These are phyloP conservation scores for Nowickia ferox DNA, from an alignment of 2,888 invertebrate species.

Conservation along the genomic window DNA sequence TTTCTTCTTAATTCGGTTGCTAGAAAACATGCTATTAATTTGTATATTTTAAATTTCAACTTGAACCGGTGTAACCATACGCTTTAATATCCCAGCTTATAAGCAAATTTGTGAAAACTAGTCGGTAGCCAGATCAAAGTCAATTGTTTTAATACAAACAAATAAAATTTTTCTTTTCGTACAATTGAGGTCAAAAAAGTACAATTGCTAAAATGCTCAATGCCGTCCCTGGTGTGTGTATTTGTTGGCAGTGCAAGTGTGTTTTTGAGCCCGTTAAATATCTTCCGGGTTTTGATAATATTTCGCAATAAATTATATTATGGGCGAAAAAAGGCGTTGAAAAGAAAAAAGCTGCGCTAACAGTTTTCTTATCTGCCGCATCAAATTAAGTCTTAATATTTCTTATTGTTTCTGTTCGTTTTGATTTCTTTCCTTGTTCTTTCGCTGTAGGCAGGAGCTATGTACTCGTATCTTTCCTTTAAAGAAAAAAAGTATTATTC, in stretches of 20 bases:
- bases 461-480: slow-evolving; percentile 7
- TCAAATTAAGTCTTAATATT: slow-evolving; percentile 38
- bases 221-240: too few species aligned
- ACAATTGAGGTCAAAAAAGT: too few species aligned
- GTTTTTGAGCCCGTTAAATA: slow-evolving; percentile 44
- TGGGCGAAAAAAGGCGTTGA: slow-evolving; percentile 30
- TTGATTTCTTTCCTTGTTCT: background rate
- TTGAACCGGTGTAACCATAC: too few species aligned
- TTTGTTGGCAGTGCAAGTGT: background rate
- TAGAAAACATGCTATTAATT: too few species aligned
- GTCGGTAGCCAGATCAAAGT: too few species aligned
- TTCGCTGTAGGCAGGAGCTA: background rate
- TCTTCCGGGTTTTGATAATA: slow-evolving; percentile 69
- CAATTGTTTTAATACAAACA: too few species aligned
- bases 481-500: background rate
- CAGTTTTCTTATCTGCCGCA: slow-evolving; percentile 44
- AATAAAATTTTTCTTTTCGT: too few species aligned
- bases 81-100: too few species aligned
- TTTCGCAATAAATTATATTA: slow-evolving; percentile 56
- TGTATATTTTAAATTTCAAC: too few species aligned
- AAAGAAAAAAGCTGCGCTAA: slow-evolving; percentile 46
- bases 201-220: too few species aligned
- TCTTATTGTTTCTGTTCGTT: slow-evolving; percentile 15
- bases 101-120: too few species aligned
- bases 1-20: too few species aligned